Conservation (phyloP, 2,113 vertebrate species). For the Okapia johnstoni region DNA sequence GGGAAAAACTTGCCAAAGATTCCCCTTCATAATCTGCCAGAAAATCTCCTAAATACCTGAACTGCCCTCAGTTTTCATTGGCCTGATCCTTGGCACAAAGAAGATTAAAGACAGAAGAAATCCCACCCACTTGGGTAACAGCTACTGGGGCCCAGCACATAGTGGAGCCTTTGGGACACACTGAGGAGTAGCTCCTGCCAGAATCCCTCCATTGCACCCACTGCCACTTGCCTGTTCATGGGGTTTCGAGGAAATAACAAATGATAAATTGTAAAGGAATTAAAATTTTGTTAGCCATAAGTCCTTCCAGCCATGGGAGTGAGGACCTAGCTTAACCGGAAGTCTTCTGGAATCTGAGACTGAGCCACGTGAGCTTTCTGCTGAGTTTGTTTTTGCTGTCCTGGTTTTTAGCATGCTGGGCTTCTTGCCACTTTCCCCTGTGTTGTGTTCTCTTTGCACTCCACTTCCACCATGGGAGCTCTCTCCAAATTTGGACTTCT, state of each 20-base stretch:
- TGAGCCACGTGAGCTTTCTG: neutral
- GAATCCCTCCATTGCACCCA: neutral
- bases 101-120: neutral
- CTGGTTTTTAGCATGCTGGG: accelerated
- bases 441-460: neutral
- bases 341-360: neutral
- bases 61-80: neutral
- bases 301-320: neutral
- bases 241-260: neutral
- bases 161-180: neutral
- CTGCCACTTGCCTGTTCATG: neutral
- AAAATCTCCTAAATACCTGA: neutral
- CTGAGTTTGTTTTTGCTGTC: neutral
- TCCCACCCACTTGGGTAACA: neutral
- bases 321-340: neutral
- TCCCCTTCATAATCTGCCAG: neutral
- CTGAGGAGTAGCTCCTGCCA: neutral
- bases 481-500: neutral
- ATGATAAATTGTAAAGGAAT: neutral
- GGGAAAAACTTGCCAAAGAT: neutral
- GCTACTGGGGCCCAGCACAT: neutral
- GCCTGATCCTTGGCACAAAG: neutral
- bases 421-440: neutral
- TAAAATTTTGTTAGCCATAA: neutral
- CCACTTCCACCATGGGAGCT: neutral